These are phyloP conservation scores for Stegastes partitus DNA, from an alignment of 2,113 vertebrate species.

Conservation along the genomic window DNA sequence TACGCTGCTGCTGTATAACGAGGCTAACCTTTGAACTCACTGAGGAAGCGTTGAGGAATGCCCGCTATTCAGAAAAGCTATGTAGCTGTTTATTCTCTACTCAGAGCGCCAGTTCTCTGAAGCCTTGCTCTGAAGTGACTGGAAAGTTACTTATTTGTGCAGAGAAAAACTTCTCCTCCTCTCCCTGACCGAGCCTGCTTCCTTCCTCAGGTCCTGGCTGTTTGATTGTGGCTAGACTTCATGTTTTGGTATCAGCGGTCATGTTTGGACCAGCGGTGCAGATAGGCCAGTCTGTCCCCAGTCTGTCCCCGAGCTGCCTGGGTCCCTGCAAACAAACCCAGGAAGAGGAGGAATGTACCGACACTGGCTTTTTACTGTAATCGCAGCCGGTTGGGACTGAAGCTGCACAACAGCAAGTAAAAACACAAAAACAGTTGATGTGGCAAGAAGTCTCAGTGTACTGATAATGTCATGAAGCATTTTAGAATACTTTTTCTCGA, in stretches of 20 bases:
- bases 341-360: constrained; percentile 88
- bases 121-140: constrained; percentile 8
- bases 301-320: constrained; percentile 61
- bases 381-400: constrained; percentile 62
- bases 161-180: constrained; percentile 9
- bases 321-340: constrained; percentile 87
- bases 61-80: constrained; percentile 58
- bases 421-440: constrained; percentile 41
- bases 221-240: constrained; percentile 49
- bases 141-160: constrained; percentile 35
- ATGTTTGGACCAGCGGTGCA: constrained; percentile 33
- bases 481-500: neutral
- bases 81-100: constrained; percentile 44
- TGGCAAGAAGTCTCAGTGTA: neutral
- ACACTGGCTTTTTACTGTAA: constrained; percentile 78
- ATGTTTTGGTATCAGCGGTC: constrained; percentile 70
- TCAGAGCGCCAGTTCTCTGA: constrained; percentile 11
- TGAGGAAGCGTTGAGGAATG: constrained; percentile 65
- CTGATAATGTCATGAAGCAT: neutral
- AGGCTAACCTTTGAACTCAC: constrained; percentile 40
- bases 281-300: constrained; percentile 61
- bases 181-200: constrained; percentile 29
- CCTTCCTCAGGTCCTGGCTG: constrained; percentile 56
- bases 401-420: constrained; percentile 22
- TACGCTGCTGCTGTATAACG: constrained; percentile 36